Evolutionary conservation across 2,113 vertebrate species (phyloP), one percentile per base, ranked within the genome.

Genomic region (Hyperopisus bebe): DNA sequence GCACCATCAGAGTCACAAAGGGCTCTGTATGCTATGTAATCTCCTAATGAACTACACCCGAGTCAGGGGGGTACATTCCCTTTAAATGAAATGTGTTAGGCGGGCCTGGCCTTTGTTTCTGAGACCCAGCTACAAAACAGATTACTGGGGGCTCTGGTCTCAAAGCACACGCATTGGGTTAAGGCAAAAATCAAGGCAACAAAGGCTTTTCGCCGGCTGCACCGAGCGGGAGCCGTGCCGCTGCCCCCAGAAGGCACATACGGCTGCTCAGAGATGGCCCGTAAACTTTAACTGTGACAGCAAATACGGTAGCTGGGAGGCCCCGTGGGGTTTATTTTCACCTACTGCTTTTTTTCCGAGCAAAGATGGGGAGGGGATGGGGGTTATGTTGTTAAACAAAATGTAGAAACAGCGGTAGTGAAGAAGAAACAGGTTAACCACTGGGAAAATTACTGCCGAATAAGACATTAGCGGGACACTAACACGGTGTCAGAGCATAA

Each of bases 1-100:
- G 95, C 94, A 93, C 95, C 94, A 39, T 21, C 42, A 47, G 42
- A 90, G 96, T 97, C 98, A 98, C 97, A 98, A 98, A 97, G 97
- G 96, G 95, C 15, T 95, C 93, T 93, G 92, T 94, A 95, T 96
- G 95, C 95, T 95, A 95, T 97, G 97, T 99, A 99, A 99, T 99
- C 97, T 98, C 97, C 96, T 98, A 98, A 99, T 99, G 98, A 99
- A 98, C 96, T 98, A 98, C 97, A 96, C 95, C 95, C 96, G 96
- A 96, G 94, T 95, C 96, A 55, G 53, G 95, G 96, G 91, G 82
- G 95, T 96, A 96, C 95, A 96, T 96, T 98, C 97, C 96, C 97
- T 97, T 98, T 97, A 97, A 98, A 93, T 92, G 97, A 96, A 97
- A 96, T 96, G 96, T 98, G 97, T 98, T 96, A 96, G 96, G 96